Percentiles rank a stretch among this genome's conserved stretches.
These are phyloP conservation scores for Zaprionus africanus DNA, from an alignment of 1,140 invertebrate genomes.

Conservation along the genomic window DNA sequence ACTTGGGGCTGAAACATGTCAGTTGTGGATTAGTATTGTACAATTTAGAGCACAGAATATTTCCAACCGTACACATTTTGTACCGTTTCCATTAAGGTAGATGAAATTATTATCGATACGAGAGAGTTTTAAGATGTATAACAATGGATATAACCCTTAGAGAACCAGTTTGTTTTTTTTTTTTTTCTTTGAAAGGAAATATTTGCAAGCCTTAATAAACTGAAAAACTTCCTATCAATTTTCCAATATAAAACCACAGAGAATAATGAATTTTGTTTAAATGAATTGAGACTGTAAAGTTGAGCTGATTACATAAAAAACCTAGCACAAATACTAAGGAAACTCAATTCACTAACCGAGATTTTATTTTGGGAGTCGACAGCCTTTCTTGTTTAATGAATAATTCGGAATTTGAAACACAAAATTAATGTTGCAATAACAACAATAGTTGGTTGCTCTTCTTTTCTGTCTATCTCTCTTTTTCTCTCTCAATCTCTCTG, in stretches of 20 bases:
- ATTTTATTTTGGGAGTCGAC: neutral
- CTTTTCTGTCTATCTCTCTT: conserved; percentile 57
- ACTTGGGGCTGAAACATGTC: neutral
- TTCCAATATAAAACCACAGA: neutral
- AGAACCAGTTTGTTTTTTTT: neutral
- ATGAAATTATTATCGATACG: neutral
- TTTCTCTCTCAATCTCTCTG: conserved; percentile 30
- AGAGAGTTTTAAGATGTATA: neutral
- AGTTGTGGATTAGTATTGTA: neutral
- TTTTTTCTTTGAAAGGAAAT: neutral
- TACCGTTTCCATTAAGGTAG: neutral
- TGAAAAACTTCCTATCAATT: neutral
- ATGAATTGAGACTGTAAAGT: neutral
- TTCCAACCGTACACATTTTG: neutral
- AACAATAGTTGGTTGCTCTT: conserved; percentile 49
- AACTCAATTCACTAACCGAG: neutral
- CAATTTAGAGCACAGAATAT: neutral
- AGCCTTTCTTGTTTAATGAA: neutral
- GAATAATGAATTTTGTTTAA: neutral
- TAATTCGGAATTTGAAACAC: neutral
- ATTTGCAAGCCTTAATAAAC: neutral
- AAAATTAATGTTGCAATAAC: conserved; percentile 2
- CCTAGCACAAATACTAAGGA: neutral
- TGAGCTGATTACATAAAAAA: neutral
- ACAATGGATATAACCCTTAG: neutral